A percentile compares a stretch with the other conserved stretches of the same genome.
Evolutionary conservation across 2,113 vertebrate genomes (phyloP).

Genomic region (Bufo gargarizans): DNA sequence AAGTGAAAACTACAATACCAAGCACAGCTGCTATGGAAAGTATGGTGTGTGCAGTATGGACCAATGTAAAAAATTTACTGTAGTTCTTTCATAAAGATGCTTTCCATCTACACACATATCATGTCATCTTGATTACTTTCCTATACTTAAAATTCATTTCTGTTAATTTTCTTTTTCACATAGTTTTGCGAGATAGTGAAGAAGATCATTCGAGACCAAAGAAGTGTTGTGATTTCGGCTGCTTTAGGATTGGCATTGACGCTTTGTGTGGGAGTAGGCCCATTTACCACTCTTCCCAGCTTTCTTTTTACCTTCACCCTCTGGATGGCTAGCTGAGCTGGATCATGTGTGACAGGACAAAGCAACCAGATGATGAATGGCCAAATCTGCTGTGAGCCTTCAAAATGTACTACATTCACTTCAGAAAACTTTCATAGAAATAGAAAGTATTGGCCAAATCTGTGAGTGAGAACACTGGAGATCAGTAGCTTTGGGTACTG

Average conservation of each 20-base stretch:
- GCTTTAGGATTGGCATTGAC: slow-evolving; percentile 82
- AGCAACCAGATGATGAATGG: neutral
- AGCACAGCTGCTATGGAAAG: too few species aligned
- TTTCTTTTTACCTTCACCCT: slow-evolving; percentile 85
- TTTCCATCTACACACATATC: neutral
- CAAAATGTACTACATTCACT: neutral
- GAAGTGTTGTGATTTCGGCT: slow-evolving; percentile 79
- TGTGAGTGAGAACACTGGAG: neutral
- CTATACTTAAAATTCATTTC: neutral
- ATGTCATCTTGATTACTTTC: neutral
- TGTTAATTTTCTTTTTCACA: slow-evolving; percentile 55
- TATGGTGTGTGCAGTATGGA: too few species aligned
- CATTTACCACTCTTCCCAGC: slow-evolving; percentile 83
- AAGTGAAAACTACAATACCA: too few species aligned
- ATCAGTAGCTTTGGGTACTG: neutral
- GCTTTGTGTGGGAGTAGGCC: slow-evolving; percentile 78
- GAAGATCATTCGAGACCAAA: slow-evolving; percentile 88
- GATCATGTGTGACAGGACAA: neutral
- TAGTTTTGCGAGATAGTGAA: slow-evolving; percentile 90
- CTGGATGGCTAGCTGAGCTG: slow-evolving; percentile 89
- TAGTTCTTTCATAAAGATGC: neutral
- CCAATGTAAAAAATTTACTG: neutral
- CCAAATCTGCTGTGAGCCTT: neutral
- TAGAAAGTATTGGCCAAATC: neutral
- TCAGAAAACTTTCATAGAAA: neutral